Percentiles rank a stretch among this genome's conserved stretches.
These are phyloP conservation scores for Bradypodion pumilum DNA, from an alignment of 2,797 vertebrate genomes.

Conservation along the genomic window DNA sequence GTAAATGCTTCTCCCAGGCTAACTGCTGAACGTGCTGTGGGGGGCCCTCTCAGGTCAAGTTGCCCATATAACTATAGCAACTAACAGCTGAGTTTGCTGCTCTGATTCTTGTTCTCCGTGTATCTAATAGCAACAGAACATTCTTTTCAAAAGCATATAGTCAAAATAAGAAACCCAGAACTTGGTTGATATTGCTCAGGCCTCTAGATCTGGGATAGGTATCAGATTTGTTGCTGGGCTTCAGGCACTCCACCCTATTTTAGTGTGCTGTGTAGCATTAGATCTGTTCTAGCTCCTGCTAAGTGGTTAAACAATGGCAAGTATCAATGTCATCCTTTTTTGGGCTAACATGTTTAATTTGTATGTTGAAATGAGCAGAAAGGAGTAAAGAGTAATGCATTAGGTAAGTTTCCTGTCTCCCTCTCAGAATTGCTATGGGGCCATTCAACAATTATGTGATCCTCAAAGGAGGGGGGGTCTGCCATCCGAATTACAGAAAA, in stretches of 20 bases:
- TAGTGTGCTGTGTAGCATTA: background rate
- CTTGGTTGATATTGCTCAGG: background rate
- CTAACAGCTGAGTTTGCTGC: background rate
- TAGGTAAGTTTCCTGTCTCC: background rate
- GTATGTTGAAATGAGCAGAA: background rate
- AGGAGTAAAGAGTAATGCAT: background rate
- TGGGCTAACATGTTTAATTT: background rate
- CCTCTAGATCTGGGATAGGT: background rate
- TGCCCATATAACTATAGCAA: background rate
- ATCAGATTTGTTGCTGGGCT: background rate
- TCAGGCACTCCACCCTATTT: background rate
- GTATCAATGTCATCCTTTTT: background rate
- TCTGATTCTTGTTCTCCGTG: background rate
- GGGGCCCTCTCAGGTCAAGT: background rate
- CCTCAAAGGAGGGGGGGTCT: too few species aligned
- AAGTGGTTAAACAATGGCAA: background rate
- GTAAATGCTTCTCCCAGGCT: conserved; percentile 71
- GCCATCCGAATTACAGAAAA: too few species aligned
- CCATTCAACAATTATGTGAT: too few species aligned
- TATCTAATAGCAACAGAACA: background rate
- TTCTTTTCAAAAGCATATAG: background rate
- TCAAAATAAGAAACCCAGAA: background rate
- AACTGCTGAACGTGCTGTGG: background rate
- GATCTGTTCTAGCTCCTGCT: background rate
- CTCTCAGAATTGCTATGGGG: background rate